Base-by-base conservation (phyloP, 2,113 vertebrate species). In the Coptodon bakossiorum region DNA sequence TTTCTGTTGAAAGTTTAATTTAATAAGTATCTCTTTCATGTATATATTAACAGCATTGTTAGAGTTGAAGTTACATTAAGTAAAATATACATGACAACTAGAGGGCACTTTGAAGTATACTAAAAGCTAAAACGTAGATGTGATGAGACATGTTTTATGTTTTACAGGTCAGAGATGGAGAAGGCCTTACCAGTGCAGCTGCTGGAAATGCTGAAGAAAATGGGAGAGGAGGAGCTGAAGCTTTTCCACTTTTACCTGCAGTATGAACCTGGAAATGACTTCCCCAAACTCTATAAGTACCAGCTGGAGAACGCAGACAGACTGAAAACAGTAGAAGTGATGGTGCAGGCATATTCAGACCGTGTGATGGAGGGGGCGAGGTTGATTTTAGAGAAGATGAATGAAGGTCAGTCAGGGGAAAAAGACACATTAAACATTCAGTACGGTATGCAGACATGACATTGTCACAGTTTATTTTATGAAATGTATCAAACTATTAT, bases 21-120 rank as follows among this genome's bases (percentile, higher is more conserved):
- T 0, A 1, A 61, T 61, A 61, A 61, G 29, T 34, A 19, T 61
- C 0, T 61, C 29, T 61, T 10, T 17, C 6, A 61, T 61, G 17
- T 34, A 61, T 61, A 34, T 61, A 34, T 61, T 61, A 34, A 61
- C 57, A 61, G 29, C 57, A 61, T 17, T 61, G 29, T 61, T 61
- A 17, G 57, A 61, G 57, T 61, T 31, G 57, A 61, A 61, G 57
- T 61, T 61, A 17, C 57, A 61, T 61, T 61, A 10, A 29, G 16
- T 34, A 61, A 61, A 61, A 61, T 61, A 61, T 61, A 61, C 57
- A 34, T 61, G 3, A 61, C 0, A 19, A 34, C 57, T 61, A 61
- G 29, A 17, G 57, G 29, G 16, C 14, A 61, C 29, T 63, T 29
- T 63, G 59, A 63, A 19, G 29, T 34, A 34, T 63, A 63, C 3